Evolutionary conservation across 2,113 vertebrate species (phyloP).

Genomic region (Sinocyclocheilus grahami): DNA sequence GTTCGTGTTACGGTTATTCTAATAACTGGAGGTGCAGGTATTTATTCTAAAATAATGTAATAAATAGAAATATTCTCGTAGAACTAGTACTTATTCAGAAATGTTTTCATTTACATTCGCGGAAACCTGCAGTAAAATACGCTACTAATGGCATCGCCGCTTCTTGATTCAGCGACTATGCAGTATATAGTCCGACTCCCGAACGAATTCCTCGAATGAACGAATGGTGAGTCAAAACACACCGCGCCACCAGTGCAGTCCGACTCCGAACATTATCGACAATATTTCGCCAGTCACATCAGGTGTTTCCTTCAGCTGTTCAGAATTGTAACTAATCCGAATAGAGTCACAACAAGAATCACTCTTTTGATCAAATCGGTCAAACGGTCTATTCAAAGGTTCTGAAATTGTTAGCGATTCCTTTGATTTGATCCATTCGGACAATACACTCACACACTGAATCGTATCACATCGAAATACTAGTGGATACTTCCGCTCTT

Average conservation of each 20-base stretch:
- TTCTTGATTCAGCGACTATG: not conserved
- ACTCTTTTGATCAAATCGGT: not conserved
- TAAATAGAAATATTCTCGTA: not conserved
- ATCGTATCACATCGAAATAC: not conserved
- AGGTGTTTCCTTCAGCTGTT: too few species aligned
- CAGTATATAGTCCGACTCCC: not conserved
- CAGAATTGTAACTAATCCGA: too few species aligned
- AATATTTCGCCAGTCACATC: too few species aligned
- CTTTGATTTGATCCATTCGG: not conserved
- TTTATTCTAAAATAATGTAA: too few species aligned
- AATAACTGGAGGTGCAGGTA: too few species aligned
- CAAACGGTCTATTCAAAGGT: not conserved
- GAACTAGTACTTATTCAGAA: not conserved
- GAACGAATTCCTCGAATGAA: not conserved
- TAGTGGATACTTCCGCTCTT: too few species aligned
- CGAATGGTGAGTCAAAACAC: not conserved
- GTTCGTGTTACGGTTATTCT: not conserved
- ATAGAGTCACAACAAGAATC: not conserved
- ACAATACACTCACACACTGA: not conserved
- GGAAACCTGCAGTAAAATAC: not conserved
- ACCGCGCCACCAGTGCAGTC: too few species aligned
- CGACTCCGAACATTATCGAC: not conserved
- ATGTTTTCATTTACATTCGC: not conserved
- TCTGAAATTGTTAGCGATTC: not conserved
- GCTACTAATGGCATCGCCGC: too few species aligned